Base-by-base conservation (phyloP, 2,113 vertebrate genomes). In the Campylorhamphus procurvoides region DNA sequence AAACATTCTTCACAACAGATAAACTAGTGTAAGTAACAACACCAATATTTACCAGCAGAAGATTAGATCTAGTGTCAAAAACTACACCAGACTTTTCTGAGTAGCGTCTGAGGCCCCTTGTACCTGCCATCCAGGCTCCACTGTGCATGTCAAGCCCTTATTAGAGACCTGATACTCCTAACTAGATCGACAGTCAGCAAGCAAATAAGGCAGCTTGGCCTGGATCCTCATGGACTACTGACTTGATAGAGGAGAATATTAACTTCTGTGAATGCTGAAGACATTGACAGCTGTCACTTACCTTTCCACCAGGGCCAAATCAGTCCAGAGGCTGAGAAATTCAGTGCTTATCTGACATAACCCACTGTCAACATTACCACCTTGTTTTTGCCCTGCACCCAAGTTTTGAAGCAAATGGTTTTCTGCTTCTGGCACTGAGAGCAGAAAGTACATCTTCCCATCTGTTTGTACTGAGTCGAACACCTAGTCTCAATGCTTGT, bases 81-180 rank as follows among this genome's bases (percentile, higher is more conserved):
- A 47, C 31, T 46, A 1, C 7, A 15, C 42, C 1, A 39, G 6
- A 6, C 35, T 82, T 91, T 64, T 23, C 74, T 47, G 17, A 86
- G 72, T 19, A 74, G 33, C 0, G 0, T 50, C 55, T 49, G 52
- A 75, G 17, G 4, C 27, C 27, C 44, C n/a, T 42, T 53, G 47
- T 47, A 33, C 23, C 46, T 63, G 12, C 23, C 3, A 2, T 33
- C 47, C n/a, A 27, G 52, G 24, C 29, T 63, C 39, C 24, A 12
- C 1, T 0, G 13, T 29, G 58, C 22, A 23, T 0, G 1, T 73
- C 69, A 58, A 69, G 12, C 37, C 52, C 53, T 82, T 77, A 7
- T 68, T 49, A 69, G 59, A 79, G 63, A 39, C 58, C 31, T 25
- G n/a, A 31, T 62, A 29, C 33, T 60, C 27, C 18, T 56, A 22